Base-by-base conservation (phyloP, 2,113 vertebrate species). In the Gasterosteus aculeatus region DNA sequence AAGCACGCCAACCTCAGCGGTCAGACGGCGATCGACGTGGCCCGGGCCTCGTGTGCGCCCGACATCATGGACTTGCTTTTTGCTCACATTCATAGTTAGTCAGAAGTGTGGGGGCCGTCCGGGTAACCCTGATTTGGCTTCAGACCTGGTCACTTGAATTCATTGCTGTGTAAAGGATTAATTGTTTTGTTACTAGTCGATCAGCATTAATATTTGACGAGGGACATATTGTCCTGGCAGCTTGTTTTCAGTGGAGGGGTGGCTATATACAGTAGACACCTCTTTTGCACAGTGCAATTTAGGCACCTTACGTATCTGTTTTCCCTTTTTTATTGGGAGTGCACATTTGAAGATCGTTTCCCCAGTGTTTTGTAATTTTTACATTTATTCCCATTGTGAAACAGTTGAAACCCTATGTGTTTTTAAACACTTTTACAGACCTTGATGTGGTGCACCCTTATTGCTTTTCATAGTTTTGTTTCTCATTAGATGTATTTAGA, bases 11-110 rank as follows among this genome's bases (percentile, higher is more conserved):
- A 96, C 57, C 35, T 87, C 22, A 84, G 88, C 1, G 95, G 96
- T 4, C 92, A 93, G 69, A 96, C 95, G 0, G 94, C 95, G 0
- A 75, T 95, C 65, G 95, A 96, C 33, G 82, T 95, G 53, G 96
- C 96, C 39, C 31, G 87, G 38, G 87, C 90, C 47, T 83, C 90
- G 3, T 44, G 90, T 72, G 79, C 87, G 71, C 82, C 89, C 4
- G 90, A 90, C 65, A 86, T 95, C 84, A 86, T 94, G 66, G 87
- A 91, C 69, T 84, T 94, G 75, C 78, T 93, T 66, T 91, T 92
- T 10, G 84, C 91, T 67, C 81, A 93, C 60, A 75, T 82, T 74
- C 84, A 87, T 76, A 80, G 82, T 87, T 88, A 89, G 80, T 72
- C 60, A 33, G 49, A 41, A 33, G 39, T 82, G 19, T 49, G 60